Base-by-base conservation (phyloP, 2,797 vertebrate species). In the Phrynocephalus vlangalii region DNA sequence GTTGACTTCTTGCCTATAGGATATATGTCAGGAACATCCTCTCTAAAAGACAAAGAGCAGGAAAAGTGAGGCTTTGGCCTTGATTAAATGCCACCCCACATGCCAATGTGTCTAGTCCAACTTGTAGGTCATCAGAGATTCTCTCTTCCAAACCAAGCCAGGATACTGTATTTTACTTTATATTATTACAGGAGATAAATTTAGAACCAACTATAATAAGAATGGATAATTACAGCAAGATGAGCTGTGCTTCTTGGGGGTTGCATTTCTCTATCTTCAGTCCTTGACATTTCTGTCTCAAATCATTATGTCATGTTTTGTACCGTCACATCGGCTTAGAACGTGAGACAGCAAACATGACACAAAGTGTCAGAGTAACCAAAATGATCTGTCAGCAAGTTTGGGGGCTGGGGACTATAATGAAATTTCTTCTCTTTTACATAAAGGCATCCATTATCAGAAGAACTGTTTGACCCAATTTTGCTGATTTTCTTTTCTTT, bases 281-380 rank as follows among this genome's bases (percentile, higher is more conserved):
- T 95, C 89, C 30, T 76, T 95, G 95, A 94, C 92, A 94, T 96
- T 95, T 95, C 89, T 95, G 89, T 95, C 94, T 94, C 92, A 91
- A 95, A 91, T 95, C 18, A 28, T 95, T 85, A 93, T 77, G 85
- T 96, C 93, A 92, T 0, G 1, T 90, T 94, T 82, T 89, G 79
- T 56, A 94, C 77, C 84, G 92, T 95, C 92, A 94, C 84, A 72
- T 90, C 88, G 80, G 82, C 92, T 95, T 93, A 94, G 87, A 95
- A 92, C 6, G 88, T 60, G 60, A 95, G 82, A 94, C 82, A 83
- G 90, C 76, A 95, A 94, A 90, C 48, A 93, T 50, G 79, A 92
- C 79, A 93, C 90, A 90, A 87, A 92, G 91, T 94, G 90, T 94
- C 93, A 96, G 89, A 91, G 89, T 88, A 93, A 90, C 83, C 70